Percentiles rank a stretch among this genome's conserved stretches.
phyloP scores from a whole-genome alignment of 2,797 vertebrate genomes.

The Sebastes paucispinis region DNA sequence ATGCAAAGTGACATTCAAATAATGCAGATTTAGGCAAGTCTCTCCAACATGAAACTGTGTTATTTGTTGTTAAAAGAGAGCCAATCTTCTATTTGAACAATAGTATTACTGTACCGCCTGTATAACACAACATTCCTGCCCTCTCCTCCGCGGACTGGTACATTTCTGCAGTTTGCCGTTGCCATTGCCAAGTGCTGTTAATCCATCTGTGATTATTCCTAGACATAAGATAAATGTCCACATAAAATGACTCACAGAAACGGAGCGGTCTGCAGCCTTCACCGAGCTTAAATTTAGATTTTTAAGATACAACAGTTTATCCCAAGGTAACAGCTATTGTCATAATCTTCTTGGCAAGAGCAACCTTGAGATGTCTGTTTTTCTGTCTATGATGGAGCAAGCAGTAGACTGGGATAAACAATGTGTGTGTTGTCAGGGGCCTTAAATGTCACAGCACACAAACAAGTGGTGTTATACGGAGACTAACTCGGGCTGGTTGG shows the following conservation, averaged over 20 bases:
- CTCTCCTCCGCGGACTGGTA: not conserved
- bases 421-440: slow-evolving; percentile 23
- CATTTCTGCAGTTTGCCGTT: slow-evolving; percentile 6
- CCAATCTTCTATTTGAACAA: not conserved
- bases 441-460: slow-evolving; percentile 51
- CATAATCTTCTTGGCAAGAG: slow-evolving; percentile 38
- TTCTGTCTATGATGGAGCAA: slow-evolving; percentile 16
- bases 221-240: slow-evolving; percentile 24
- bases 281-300: slow-evolving; percentile 36
- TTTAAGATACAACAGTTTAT: slow-evolving; percentile 37
- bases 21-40: not conserved
- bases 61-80: not conserved
- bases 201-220: slow-evolving; percentile 46
- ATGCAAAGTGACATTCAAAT: not conserved
- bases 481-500: not conserved
- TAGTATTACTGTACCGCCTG: not conserved
- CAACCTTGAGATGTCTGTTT: slow-evolving; percentile 44
- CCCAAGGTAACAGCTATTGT: slow-evolving; percentile 44
- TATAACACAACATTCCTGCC: not conserved
- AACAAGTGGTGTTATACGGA: slow-evolving; percentile 29
- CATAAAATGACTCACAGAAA: slow-evolving; percentile 25
- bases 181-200: slow-evolving; percentile 34
- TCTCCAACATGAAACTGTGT: not conserved
- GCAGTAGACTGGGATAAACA: slow-evolving; percentile 21
- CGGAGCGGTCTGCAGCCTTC: not conserved